Evolutionary conservation across 2,113 vertebrate species (phyloP), one percentile per base, ranked within the genome.

Genomic region (Condylura cristata): DNA sequence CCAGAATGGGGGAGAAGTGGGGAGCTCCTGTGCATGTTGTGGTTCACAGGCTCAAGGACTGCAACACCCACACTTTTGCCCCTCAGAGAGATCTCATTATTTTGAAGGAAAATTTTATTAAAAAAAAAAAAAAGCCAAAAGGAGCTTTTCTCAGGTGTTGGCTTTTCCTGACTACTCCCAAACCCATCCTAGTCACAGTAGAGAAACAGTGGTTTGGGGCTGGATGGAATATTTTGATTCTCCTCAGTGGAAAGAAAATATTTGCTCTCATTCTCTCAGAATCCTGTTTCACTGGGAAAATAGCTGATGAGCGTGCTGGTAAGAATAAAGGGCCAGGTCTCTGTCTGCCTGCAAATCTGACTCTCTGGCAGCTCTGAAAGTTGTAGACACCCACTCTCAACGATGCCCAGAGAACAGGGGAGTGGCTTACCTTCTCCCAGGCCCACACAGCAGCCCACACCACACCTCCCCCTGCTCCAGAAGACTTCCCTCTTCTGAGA

Each of bases 181-280:
- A 44, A 13, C 7, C 8, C 32, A 6, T 70, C 75, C 41, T 89
- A 17, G 39, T 6, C 3, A 44, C 5, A 6, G 5, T n/a, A 28
- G 75, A 84, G 24, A 70, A 46, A 13, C 18, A 44, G 76, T 70
- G 58, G 4, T 34, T 66, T 74, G 78, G 83, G 93, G 44, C 58
- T 18, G 13, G 44, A 13, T 16, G 12, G 56, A 14, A 34, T 53
- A 20, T 75, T 89, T 94, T 48, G 44, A 2, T 78, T 81, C 66
- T 72, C 74, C 39, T 85, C 39, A n/a, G 37, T 79, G 70, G 58
- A 53, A 89, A 90, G 44, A 51, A 58, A 60, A 32, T 71, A 79
- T 44, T 95, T 88, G 34, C 51, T 65, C 61, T 81, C 10, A 53
- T 34, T 86, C 75, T 90, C 68, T 82, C 61, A 78, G 61, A 87